phyloP scores from a whole-genome alignment of 2,113 vertebrate species.

The Barbus barbus region DNA sequence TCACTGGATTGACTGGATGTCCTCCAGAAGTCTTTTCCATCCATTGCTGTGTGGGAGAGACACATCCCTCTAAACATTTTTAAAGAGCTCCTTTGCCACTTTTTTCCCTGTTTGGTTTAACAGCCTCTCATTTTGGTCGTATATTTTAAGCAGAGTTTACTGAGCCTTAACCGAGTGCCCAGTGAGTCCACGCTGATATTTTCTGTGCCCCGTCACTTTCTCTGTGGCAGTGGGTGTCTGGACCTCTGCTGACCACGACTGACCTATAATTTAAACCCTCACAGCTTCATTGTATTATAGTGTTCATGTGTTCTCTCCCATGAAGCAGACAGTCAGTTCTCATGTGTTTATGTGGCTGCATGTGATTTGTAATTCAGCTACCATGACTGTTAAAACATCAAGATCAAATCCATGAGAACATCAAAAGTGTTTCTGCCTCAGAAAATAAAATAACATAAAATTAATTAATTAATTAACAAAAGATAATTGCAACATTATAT shows the following conservation, averaged over 20 bases:
- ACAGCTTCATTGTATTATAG: constrained; percentile 40
- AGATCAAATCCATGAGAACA: neutral
- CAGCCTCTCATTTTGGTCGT: constrained; percentile 75
- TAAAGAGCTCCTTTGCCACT: constrained; percentile 33
- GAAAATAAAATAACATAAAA: too few relatives aligned
- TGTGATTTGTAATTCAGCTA: neutral
- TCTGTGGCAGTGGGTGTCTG: constrained; percentile 35
- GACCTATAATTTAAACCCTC: constrained; percentile 43
- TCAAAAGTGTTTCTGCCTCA: too few relatives aligned
- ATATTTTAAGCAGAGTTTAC: constrained; percentile 74
- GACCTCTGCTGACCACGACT: constrained; percentile 38
- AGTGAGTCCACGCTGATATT: constrained; percentile 51
- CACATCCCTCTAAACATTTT: constrained; percentile 62
- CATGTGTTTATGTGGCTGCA: neutral
- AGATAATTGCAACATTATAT: too few relatives aligned
- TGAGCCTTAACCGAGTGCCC: constrained; percentile 57
- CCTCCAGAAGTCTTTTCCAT: constrained; percentile 48
- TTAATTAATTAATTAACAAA: too few relatives aligned
- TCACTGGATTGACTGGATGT: constrained; percentile 31
- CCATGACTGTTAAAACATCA: neutral
- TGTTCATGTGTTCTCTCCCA: neutral
- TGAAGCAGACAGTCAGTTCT: neutral
- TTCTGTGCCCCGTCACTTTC: constrained; percentile 32
- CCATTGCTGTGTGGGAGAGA: constrained; percentile 55
- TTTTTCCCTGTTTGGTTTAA: constrained; percentile 42